Evolutionary conservation across 2,113 vertebrate genomes (phyloP).

Genomic region (Crotalus tigris): DNA sequence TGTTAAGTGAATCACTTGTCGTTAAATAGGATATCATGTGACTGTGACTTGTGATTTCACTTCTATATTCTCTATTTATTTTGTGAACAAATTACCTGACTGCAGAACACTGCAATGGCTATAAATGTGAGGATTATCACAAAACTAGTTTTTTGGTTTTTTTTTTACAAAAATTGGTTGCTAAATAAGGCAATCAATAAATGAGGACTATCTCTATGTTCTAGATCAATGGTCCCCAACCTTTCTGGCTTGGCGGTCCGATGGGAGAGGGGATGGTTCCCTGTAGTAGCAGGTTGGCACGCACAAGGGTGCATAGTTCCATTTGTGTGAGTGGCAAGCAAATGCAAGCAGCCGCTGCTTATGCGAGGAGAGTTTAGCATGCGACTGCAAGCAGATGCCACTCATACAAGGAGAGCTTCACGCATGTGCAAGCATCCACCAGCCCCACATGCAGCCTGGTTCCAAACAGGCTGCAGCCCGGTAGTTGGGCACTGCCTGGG

Average conservation of each 20-base stretch:
- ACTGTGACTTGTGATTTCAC: not conserved
- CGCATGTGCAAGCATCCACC: no score
- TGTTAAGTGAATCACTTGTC: not conserved
- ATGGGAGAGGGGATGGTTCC: not conserved
- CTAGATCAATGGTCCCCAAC: not conserved
- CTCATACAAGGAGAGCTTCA: not conserved
- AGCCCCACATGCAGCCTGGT: rapidly evolving
- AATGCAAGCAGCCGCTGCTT: not conserved
- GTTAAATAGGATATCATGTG: not conserved
- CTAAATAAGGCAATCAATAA: not conserved
- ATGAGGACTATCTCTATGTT: not conserved
- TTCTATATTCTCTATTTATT: not conserved
- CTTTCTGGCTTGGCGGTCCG: not conserved
- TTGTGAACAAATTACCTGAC: not conserved
- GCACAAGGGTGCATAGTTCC: not conserved
- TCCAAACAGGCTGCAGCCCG: not conserved
- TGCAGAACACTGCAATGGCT: not conserved
- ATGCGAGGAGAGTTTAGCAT: not conserved
- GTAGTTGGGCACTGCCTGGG: not conserved
- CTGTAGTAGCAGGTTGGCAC: not conserved
- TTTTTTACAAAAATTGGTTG: not conserved
- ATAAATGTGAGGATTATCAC: not conserved
- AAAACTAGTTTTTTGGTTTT: not conserved
- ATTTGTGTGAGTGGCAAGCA: not conserved
- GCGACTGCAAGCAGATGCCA: not conserved